phyloP scores from a whole-genome alignment of 2,797 vertebrate species.

The Lates japonicus region DNA sequence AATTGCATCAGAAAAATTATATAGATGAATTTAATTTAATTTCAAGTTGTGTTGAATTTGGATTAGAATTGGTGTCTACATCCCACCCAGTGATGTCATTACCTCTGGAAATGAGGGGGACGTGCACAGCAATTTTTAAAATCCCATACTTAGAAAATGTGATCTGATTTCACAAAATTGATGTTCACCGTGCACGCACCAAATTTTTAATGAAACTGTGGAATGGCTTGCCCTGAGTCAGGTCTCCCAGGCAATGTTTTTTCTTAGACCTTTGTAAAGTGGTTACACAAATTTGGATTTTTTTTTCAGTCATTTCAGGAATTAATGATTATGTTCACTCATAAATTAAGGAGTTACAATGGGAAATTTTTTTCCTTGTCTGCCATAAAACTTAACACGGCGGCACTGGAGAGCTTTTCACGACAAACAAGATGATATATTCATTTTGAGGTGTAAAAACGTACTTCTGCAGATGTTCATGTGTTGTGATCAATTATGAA shows the following conservation, averaged over 20 bases:
- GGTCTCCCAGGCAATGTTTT: neutral
- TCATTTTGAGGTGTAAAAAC: conserved; percentile 20
- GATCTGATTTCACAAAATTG: neutral
- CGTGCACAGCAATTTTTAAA: no score
- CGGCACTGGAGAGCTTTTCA: conserved; percentile 8
- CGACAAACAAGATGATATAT: conserved; percentile 18
- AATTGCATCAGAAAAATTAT: no score
- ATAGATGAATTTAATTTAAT: no score
- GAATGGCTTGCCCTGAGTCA: neutral
- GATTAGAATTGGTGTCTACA: neutral
- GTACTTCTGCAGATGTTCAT: conserved; percentile 46
- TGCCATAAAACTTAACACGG: neutral
- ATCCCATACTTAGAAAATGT: neutral
- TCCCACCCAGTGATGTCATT: neutral
- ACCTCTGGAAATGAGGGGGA: neutral
- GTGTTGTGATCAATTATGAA: conserved; percentile 72
- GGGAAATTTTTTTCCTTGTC: neutral
- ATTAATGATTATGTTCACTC: neutral
- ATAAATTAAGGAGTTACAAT: neutral
- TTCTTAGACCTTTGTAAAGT: no score
- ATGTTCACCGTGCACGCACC: neutral
- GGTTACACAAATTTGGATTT: no score
- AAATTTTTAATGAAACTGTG: neutral
- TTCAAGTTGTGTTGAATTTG: neutral
- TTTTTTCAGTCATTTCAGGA: neutral